Evolutionary conservation across 2,113 vertebrate species (phyloP).

Genomic region (Odontophorus gujanensis): DNA sequence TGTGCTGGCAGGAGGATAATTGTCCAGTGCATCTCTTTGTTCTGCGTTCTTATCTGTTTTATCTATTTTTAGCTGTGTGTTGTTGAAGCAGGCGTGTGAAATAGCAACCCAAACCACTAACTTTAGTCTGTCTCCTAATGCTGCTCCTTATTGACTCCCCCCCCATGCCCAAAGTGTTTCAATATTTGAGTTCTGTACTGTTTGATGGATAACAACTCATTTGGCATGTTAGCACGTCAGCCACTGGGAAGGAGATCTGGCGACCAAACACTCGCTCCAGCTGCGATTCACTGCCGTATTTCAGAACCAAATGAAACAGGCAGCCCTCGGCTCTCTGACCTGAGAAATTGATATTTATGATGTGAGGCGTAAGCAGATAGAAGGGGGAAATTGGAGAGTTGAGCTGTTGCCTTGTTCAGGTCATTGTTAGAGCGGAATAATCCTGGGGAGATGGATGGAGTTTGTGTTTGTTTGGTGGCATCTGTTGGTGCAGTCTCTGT

Average conservation of each 20-base stretch:
- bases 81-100: constrained; percentile 9
- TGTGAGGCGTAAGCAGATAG: not conserved
- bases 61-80: constrained; percentile 44
- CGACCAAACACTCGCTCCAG: not conserved
- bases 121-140: not conserved
- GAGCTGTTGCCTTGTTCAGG: not conserved
- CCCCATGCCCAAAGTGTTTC: not conserved
- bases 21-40: constrained; percentile 59
- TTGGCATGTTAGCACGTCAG: not conserved
- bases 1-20: not conserved
- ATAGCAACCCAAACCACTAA: constrained; percentile 39
- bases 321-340: not conserved
- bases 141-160: constrained; percentile 28
- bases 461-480: not conserved
- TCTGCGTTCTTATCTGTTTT: constrained; percentile 37
- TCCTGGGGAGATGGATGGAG: fast-evolving
- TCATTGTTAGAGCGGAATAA: not conserved
- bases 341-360: not conserved
- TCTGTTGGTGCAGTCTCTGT: not conserved
- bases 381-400: not conserved
- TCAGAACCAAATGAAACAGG: not conserved
- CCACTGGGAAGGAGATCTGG: not conserved
- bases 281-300: not conserved
- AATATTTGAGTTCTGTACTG: not conserved
- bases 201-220: not conserved